Evolutionary conservation across 2,888 invertebrate genomes (phyloP), one percentile per base, ranked within the genome.

Genomic region (Peribatodes rhomboidaria): DNA sequence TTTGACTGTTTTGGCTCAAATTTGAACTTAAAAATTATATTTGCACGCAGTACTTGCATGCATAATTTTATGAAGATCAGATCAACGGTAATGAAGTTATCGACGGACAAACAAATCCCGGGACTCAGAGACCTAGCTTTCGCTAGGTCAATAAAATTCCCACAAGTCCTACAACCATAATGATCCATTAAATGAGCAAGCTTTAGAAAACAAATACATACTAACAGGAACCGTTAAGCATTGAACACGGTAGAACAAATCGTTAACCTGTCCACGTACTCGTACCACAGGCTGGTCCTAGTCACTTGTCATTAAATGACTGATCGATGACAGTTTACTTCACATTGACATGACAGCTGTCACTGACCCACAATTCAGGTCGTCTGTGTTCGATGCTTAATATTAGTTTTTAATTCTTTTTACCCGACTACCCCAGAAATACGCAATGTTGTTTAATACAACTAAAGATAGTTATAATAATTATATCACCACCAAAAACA

Each of bases 241-340:
- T 39, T 39, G 39, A 14, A 2, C n/a, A 39, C 3, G 14, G 14
- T 39, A 1, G 14, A n/a, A 39, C 14, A 14, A n/a, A 39, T 39
- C 35, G 35, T 35, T 9, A 27, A 27, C 3, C 27, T 6, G 27
- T 27, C 27, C 27, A 27, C 3, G 13, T 8, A 41, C 8, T 14
- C 14, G 16, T 18, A 18, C 7, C 4, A 2, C 18, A 22, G 13
- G 14, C 10, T 18, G 20, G 7, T 8, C 20, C 14, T 18, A 9
- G 41, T 41, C 33, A 41, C 13, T 16, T 57, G 57, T 63, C 52
- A 53, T 42, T 8, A 11, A 41, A n/a, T 63, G 53, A 57, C 57
- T 44, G 62, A 57, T 57, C 53, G 57, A 31, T 14, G 62, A 62
- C 62, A 62, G 61, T 50, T 56, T n/a, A 49, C 44, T 39, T 56